These are phyloP conservation scores for Brachystomella parvula DNA, from an alignment of 1,140 invertebrate species.

Conservation along the genomic window DNA sequence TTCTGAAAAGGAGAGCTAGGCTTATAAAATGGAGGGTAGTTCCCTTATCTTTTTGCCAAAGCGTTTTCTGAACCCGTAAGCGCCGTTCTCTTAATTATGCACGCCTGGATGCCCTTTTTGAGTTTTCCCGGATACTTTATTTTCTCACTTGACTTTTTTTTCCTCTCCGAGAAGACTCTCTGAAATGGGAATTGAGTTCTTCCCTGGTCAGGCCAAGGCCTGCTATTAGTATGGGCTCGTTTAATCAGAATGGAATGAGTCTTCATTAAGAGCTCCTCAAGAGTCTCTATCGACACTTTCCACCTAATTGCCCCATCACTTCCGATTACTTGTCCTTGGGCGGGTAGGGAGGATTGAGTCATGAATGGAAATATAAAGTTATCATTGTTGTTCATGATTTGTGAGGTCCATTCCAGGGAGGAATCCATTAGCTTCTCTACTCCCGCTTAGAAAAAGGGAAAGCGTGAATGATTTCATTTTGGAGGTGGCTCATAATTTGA, in stretches of 20 bases:
- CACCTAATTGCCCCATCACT: conserved; percentile 28
- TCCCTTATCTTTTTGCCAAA: no score
- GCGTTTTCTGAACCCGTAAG: background rate
- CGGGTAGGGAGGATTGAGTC: conserved; percentile 14
- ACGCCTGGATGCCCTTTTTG: conserved; percentile 35
- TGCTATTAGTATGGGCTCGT: no score
- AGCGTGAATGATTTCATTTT: conserved; percentile 26
- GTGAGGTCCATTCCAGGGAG: conserved; percentile 25
- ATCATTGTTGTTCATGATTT: conserved; percentile 29
- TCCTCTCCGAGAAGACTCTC: no score
- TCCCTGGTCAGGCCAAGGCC: no score
- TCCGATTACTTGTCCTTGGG: conserved; percentile 19
- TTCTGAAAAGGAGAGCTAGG: no score
- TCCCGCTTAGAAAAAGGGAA: conserved; percentile 6
- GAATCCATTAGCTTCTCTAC: conserved; percentile 23
- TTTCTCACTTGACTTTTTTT: conserved; percentile 36
- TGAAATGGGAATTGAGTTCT: no score
- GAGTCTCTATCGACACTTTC: conserved; percentile 28
- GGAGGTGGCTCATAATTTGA: background rate
- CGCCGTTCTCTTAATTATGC: conserved; percentile 33
- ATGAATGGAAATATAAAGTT: conserved; percentile 26
- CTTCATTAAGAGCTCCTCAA: background rate
- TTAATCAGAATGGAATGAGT: no score
- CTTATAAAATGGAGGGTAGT: no score
- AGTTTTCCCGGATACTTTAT: conserved; percentile 27